phyloP scores from a whole-genome alignment of 1,140 invertebrate genomes.

The Drosophila repleta region DNA sequence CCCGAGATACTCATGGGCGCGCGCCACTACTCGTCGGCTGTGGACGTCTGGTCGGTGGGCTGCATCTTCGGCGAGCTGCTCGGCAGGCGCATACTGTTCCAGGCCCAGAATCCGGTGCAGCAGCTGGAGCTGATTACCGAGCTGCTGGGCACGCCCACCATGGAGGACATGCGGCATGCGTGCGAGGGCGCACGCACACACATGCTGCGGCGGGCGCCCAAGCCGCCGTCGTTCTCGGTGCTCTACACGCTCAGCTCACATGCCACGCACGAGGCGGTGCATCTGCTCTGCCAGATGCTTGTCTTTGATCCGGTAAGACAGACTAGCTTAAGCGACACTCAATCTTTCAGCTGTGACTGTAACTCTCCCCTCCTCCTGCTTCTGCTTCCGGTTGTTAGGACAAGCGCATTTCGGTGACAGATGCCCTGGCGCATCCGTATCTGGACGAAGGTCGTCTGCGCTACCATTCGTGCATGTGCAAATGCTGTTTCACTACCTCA shows the following conservation, averaged over 20 bases:
- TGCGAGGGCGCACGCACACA: conserved; percentile 98
- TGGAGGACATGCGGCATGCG: conserved; percentile 97
- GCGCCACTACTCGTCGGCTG: conserved; percentile 97
- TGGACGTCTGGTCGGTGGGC: conserved; percentile 99
- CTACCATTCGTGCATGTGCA: conserved; percentile 99
- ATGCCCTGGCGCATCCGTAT: conserved; percentile 98
- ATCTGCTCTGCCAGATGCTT: conserved; percentile 98
- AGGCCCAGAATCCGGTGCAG: conserved; percentile 96
- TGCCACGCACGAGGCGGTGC: conserved; percentile 98
- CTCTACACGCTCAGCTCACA: conserved; percentile 96
- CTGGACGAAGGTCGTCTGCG: conserved; percentile 98
- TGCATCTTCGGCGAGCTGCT: conserved; percentile 99
- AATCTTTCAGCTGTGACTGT: background rate
- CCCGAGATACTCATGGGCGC: conserved; percentile 99
- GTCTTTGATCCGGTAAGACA: conserved; percentile 96
- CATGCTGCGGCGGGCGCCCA: conserved; percentile 94
- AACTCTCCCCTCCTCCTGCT: background rate
- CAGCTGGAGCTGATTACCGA: conserved; percentile 99
- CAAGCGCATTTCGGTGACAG: conserved; percentile 96
- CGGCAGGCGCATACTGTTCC: conserved; percentile 97
- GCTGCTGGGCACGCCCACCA: conserved; percentile 97
- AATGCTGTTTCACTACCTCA: conserved; percentile 95
- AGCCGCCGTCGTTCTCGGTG: conserved; percentile 94
- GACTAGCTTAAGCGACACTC: background rate
- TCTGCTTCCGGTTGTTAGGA: conserved; percentile 89